phyloP scores from a whole-genome alignment of 2,888 invertebrate species.

The Pollenia amentaria region DNA sequence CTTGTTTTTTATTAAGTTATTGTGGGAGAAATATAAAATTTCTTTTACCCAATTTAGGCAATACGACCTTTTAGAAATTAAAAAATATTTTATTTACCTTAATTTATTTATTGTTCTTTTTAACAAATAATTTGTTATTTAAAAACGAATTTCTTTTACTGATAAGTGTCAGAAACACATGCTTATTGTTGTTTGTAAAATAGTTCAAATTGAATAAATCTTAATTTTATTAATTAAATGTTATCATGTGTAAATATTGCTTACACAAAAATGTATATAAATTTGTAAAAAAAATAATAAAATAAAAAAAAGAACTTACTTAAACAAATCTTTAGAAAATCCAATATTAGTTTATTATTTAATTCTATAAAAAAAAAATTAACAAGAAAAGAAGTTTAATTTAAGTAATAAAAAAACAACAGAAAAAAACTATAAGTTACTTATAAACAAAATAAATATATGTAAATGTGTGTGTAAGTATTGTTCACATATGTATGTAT shows the following conservation, averaged over 20 bases:
- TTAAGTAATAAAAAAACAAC: conserved; percentile 1
- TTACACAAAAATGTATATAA: conserved; percentile 42
- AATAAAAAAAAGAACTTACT: not conserved
- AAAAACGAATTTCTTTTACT: not conserved
- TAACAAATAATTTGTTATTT: not conserved
- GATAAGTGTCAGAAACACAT: conserved; percentile 27
- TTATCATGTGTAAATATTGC: conserved; percentile 63
- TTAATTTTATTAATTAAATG: conserved; percentile 51
- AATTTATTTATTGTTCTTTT: too few species aligned
- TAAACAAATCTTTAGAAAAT: conserved; percentile 9
- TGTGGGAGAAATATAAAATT: too few species aligned
- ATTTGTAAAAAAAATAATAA: conserved; percentile 10
- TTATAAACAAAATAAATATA: not conserved
- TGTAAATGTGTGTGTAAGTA: not conserved
- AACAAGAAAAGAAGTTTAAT: conserved; percentile 23
- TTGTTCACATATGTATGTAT: not conserved
- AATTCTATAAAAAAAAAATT: not conserved
- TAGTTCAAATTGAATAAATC: not conserved
- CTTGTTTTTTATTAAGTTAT: too few species aligned
- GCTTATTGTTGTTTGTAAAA: conserved; percentile 11
- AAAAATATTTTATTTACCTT: not conserved
- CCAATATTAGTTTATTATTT: not conserved
- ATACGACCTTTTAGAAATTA: too few species aligned
- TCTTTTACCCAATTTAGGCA: too few species aligned
- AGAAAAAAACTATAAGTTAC: not conserved